Evolutionary conservation across 2,113 vertebrate genomes (phyloP).

Genomic region (Hyla sarda): DNA sequence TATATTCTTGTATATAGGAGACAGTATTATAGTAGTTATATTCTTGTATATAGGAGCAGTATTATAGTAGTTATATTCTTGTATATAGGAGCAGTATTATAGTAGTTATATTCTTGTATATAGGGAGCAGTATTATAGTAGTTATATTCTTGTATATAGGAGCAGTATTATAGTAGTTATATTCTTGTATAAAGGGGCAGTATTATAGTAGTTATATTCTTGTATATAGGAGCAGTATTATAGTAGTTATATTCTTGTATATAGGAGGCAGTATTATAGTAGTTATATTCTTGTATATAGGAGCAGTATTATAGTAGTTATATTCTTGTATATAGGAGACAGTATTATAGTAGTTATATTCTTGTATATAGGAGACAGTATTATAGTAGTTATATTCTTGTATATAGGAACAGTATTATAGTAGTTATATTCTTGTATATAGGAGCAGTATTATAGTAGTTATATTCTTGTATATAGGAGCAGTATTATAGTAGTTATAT

Average conservation of each 20-base stretch:
- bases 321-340: not conserved
- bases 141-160: too few species aligned
- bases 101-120: not conserved
- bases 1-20: not conserved
- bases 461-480: too few species aligned
- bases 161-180: too few species aligned
- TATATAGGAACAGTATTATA: too few species aligned
- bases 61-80: conserved; percentile 9
- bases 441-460: too few species aligned
- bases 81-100: conserved; percentile 1
- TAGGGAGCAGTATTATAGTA: too few species aligned
- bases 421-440: too few species aligned
- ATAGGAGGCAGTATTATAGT: not conserved
- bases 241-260: not conserved
- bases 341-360: not conserved
- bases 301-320: not conserved
- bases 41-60: not conserved
- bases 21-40: not conserved
- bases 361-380: conserved; percentile 72
- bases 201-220: too few species aligned
- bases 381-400: too few species aligned
- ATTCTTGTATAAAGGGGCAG: too few species aligned
- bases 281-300: conserved; percentile 8
- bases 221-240: too few species aligned
- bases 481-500: too few species aligned